Evolutionary conservation across 2,888 invertebrate species (phyloP).

Genomic region (Rotaria socialis): DNA sequence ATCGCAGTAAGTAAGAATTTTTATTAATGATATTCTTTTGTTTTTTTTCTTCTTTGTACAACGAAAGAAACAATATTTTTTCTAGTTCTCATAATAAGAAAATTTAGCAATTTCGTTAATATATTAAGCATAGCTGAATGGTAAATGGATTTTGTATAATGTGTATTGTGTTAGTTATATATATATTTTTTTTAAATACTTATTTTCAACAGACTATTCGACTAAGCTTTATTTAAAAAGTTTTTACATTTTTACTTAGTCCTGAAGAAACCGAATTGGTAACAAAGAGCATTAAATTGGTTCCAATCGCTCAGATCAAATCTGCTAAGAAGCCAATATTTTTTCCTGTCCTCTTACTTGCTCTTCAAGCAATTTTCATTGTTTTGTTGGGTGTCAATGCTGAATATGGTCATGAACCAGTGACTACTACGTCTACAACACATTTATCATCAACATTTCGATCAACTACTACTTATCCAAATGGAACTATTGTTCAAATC

Average conservation of each 20-base stretch:
- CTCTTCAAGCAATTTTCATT: constrained; percentile 18
- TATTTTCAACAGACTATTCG: no score
- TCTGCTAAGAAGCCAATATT: not conserved
- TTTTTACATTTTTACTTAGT: not conserved
- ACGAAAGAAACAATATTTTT: no score
- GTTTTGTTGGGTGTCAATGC: not conserved
- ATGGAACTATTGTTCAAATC: not conserved
- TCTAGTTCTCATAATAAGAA: not conserved
- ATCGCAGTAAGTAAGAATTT: not conserved
- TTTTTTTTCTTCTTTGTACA: not conserved
- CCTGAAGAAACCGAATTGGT: not conserved
- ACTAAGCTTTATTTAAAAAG: no score
- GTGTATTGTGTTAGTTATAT: no score
- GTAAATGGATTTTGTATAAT: no score
- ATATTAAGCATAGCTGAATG: not conserved
- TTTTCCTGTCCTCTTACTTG: not conserved
- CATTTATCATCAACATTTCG: not conserved
- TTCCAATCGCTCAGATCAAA: not conserved
- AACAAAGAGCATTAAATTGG: not conserved
- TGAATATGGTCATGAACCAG: constrained; percentile 20
- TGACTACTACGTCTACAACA: not conserved
- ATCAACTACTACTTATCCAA: not conserved
- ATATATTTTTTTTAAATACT: no score
- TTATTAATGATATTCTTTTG: not conserved
- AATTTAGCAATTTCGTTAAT: not conserved